phyloP scores from a whole-genome alignment of 2,888 invertebrate species.

The Temnothorax ravouxi region DNA sequence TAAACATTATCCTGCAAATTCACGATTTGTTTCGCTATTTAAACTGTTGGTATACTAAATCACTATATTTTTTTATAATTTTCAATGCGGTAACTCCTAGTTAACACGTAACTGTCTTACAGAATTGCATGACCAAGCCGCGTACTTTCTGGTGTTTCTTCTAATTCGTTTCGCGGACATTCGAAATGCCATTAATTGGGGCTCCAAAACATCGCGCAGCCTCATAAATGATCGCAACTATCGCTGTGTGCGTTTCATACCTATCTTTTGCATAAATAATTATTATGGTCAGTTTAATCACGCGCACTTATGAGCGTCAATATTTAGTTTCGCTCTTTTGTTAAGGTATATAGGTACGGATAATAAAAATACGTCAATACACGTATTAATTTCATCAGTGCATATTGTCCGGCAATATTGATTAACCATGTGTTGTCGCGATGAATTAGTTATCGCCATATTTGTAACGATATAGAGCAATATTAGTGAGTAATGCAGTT shows the following conservation, averaged over 20 bases:
- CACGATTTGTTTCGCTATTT: background rate
- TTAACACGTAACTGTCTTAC: slow-evolving; percentile 74
- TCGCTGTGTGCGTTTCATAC: slow-evolving; percentile 41
- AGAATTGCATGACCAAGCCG: slow-evolving; percentile 71
- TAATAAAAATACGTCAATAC: slow-evolving; percentile 35
- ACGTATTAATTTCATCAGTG: slow-evolving; percentile 29
- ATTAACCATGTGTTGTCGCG: slow-evolving; percentile 19
- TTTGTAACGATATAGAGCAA: background rate
- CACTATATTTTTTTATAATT: slow-evolving; percentile 63
- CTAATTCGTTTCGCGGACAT: slow-evolving; percentile 76
- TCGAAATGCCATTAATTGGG: slow-evolving; percentile 73
- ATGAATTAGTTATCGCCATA: slow-evolving; percentile 31
- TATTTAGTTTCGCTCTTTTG: slow-evolving; percentile 40
- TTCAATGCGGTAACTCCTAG: slow-evolving; percentile 63
- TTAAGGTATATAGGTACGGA: background rate
- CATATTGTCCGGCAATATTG: slow-evolving; percentile 31
- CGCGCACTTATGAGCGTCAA: slow-evolving; percentile 39
- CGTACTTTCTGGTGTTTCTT: slow-evolving; percentile 76
- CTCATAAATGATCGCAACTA: slow-evolving; percentile 48
- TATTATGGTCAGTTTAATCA: slow-evolving; percentile 55
- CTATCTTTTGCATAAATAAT: slow-evolving; percentile 71
- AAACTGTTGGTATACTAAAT: background rate
- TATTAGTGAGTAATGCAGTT: background rate
- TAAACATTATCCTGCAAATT: slow-evolving; percentile 2
- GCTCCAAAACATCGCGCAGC: slow-evolving; percentile 66